These are phyloP conservation scores for Osmerus mordax DNA, from an alignment of 2,113 vertebrate genomes.

Conservation along the genomic window DNA sequence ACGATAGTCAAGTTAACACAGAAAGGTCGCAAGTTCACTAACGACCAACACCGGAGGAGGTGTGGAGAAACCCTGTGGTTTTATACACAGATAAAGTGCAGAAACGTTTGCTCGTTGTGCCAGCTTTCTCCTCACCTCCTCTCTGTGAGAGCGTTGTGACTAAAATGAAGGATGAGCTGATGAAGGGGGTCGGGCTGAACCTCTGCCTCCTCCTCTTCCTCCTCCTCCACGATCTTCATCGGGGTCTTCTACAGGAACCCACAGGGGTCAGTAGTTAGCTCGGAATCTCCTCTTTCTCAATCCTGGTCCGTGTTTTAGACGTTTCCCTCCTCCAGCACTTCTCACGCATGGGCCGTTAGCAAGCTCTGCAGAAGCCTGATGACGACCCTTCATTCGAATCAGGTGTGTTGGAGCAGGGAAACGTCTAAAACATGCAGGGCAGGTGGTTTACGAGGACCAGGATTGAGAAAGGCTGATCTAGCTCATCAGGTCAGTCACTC, in stretches of 20 bases:
- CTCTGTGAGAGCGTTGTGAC: slow-evolving; percentile 92
- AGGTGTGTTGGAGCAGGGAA: no score
- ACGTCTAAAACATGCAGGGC: no score
- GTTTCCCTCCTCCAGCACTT: not conserved
- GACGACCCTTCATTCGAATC: no score
- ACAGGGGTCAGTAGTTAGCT: slow-evolving; percentile 40
- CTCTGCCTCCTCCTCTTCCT: slow-evolving; percentile 87
- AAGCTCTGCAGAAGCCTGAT: no score
- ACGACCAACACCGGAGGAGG: no score
- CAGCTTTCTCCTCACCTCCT: slow-evolving; percentile 77
- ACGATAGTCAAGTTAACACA: slow-evolving; percentile 1
- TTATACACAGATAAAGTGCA: not conserved
- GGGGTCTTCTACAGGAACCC: slow-evolving; percentile 81
- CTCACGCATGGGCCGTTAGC: not conserved
- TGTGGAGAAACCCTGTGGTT: not conserved
- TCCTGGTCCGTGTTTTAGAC: no score
- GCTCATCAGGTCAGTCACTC: not conserved
- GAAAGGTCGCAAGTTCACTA: no score
- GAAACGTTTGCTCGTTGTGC: not conserved
- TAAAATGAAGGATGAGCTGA: slow-evolving; percentile 97
- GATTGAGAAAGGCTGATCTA: not conserved
- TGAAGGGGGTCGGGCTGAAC: slow-evolving; percentile 91
- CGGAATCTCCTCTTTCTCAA: not conserved
- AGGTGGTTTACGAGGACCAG: no score
- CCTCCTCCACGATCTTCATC: slow-evolving; percentile 83